phyloP scores from a whole-genome alignment of 2,113 vertebrate species.

The Neofelis nebulosa region DNA sequence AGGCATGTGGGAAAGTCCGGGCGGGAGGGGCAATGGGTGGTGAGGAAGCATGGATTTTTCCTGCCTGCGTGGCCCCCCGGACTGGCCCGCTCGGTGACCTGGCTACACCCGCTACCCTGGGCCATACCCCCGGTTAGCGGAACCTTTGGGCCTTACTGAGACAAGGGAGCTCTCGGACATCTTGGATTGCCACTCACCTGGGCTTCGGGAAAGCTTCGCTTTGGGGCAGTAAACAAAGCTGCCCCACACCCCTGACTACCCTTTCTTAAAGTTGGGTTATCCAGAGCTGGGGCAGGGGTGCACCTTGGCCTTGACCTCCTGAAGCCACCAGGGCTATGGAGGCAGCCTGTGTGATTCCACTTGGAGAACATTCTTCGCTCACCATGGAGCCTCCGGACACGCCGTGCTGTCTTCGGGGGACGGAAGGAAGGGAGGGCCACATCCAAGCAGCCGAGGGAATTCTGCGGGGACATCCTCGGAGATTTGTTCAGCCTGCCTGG shows the following conservation, averaged over 20 bases:
- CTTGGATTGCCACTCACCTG: neutral
- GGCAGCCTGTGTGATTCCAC: neutral
- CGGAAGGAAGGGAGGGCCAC: neutral
- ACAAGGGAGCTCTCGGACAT: neutral
- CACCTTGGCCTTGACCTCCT: neutral
- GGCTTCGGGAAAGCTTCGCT: neutral
- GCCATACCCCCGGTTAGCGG: accelerated
- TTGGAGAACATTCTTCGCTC: neutral
- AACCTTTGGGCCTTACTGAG: neutral
- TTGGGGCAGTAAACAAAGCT: neutral
- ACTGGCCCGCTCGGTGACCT: accelerated
- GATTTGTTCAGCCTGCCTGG: neutral
- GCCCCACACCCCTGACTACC: neutral
- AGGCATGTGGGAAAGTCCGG: neutral
- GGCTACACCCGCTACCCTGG: accelerated
- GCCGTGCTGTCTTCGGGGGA: neutral
- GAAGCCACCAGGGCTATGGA: neutral
- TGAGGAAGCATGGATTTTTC: neutral
- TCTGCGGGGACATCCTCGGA: neutral
- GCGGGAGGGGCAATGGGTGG: accelerated
- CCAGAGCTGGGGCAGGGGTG: neutral
- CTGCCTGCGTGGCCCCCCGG: accelerated
- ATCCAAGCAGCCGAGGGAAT: neutral
- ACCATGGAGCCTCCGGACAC: neutral
- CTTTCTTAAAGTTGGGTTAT: neutral